Percentiles rank a stretch among this genome's conserved stretches.
These are phyloP conservation scores for Datnioides undecimradiatus DNA, from an alignment of 2,113 vertebrate genomes.

Conservation along the genomic window DNA sequence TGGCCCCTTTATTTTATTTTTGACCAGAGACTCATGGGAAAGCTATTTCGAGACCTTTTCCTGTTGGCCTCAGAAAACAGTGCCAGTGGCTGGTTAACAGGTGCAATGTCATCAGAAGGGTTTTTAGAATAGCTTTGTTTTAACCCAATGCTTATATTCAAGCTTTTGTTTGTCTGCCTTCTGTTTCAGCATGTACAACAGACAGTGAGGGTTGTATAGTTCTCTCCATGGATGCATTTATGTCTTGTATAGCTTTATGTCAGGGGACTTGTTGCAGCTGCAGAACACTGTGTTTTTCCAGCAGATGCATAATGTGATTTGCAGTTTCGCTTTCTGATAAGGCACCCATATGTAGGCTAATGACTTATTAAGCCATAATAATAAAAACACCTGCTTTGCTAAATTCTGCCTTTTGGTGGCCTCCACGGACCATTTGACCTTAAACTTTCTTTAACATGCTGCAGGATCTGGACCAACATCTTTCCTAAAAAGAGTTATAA, in stretches of 20 bases:
- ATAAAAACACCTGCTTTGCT: neutral
- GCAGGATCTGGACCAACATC: neutral
- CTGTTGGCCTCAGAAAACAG: slow-evolving; percentile 74
- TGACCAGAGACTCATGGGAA: slow-evolving; percentile 87
- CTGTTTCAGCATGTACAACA: neutral
- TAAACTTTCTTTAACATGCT: neutral
- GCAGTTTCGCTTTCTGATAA: neutral
- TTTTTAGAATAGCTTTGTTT: slow-evolving; percentile 59
- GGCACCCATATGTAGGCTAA: neutral
- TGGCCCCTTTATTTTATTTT: slow-evolving; percentile 83
- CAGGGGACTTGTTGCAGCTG: neutral
- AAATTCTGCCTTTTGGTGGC: neutral
- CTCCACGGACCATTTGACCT: neutral
- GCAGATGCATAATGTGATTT: neutral
- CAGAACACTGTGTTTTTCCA: slow-evolving; percentile 12
- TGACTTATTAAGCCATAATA: neutral
- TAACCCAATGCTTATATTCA: slow-evolving; percentile 37
- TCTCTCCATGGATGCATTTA: slow-evolving; percentile 8
- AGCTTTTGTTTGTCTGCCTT: slow-evolving; percentile 33
- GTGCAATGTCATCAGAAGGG: slow-evolving; percentile 73
- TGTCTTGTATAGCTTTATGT: slow-evolving; percentile 6
- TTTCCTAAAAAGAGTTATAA: neutral
- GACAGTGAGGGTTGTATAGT: neutral
- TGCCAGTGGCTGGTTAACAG: slow-evolving; percentile 79
- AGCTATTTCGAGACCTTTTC: slow-evolving; percentile 84